Evolutionary conservation across 2,888 invertebrate species (phyloP).

Genomic region (Danaus chrysippus): DNA sequence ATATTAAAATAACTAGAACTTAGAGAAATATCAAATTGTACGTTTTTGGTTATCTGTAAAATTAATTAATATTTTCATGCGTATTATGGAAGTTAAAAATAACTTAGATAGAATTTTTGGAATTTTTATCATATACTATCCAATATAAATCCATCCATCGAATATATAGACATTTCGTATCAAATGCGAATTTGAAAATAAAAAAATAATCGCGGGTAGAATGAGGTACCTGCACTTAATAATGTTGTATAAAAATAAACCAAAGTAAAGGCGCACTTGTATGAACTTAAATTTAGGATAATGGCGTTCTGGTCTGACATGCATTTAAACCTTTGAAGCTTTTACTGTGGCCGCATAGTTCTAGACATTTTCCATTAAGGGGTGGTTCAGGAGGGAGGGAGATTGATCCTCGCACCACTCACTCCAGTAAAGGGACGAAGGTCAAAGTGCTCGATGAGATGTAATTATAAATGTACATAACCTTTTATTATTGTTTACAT

Average conservation of each 20-base stretch:
- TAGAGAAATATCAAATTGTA: no score
- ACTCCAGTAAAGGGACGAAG: slow-evolving; percentile 18
- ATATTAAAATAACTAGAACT: no score
- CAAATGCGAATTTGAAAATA: no score
- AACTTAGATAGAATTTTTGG: no score
- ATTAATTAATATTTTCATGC: no score
- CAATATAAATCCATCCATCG: no score
- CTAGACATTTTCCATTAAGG: slow-evolving; percentile 16
- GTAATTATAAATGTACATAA: background rate
- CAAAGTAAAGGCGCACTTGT: slow-evolving; percentile 2
- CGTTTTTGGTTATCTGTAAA: no score
- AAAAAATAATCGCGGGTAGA: no score
- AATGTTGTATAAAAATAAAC: slow-evolving; percentile 10
- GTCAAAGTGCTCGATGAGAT: slow-evolving; percentile 14
- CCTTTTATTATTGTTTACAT: background rate
- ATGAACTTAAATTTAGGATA: slow-evolving; percentile 8
- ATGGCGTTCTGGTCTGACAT: slow-evolving; percentile 2
- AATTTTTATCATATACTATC: no score
- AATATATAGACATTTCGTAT: no score
- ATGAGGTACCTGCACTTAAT: no score
- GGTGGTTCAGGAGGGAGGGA: slow-evolving; percentile 13
- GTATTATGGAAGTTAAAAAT: no score
- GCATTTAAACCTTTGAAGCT: background rate
- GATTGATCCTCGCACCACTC: slow-evolving; percentile 20
- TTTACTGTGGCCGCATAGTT: slow-evolving; percentile 7